Evolutionary conservation across 2,113 vertebrate genomes (phyloP).

Genomic region (Equus quagga): DNA sequence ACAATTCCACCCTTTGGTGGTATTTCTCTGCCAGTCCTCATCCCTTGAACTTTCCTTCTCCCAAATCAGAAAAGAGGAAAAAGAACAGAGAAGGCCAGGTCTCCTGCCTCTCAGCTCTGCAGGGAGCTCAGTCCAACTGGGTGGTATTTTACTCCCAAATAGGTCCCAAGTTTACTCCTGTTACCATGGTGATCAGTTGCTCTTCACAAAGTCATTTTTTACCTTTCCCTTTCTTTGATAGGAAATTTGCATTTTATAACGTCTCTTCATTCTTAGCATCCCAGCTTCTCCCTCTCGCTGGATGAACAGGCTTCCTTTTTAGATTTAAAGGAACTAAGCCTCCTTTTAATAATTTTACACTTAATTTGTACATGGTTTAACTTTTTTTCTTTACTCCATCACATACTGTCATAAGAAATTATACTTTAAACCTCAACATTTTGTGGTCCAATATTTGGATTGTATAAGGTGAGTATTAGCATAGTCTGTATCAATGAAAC

Average conservation of each 20-base stretch:
- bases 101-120: not conserved
- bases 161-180: slow-evolving; percentile 18
- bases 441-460: not conserved
- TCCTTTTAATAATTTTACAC: not conserved
- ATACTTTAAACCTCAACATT: not conserved
- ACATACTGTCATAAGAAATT: not conserved
- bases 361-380: not conserved
- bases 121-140: not conserved
- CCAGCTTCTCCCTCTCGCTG: not conserved
- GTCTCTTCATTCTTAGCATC: not conserved
- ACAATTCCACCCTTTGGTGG: not conserved
- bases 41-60: not conserved
- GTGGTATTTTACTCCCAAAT: not conserved
- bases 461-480: not conserved
- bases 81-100: not conserved
- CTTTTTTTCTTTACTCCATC: not conserved
- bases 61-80: not conserved
- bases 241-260: not conserved
- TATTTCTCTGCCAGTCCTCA: not conserved
- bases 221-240: not conserved
- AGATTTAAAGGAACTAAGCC: not conserved
- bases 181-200: slow-evolving; percentile 50
- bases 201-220: not conserved
- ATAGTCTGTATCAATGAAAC: not conserved
- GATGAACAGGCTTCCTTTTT: not conserved